These are phyloP conservation scores for Epirrhoe tristata DNA, from an alignment of 2,888 invertebrate species.

Conservation along the genomic window DNA sequence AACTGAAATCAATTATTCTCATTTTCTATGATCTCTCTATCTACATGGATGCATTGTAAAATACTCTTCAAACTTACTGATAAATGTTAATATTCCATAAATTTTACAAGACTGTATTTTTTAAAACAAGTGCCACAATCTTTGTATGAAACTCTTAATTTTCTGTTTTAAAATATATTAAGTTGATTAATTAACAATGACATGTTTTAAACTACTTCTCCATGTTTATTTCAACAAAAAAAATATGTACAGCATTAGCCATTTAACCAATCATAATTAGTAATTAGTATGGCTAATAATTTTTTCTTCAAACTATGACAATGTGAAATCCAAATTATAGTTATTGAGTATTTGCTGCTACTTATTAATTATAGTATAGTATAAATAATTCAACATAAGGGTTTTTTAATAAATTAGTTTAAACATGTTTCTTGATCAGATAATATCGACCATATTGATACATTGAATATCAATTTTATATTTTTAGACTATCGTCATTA, in stretches of 20 bases:
- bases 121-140: slow-evolving; percentile 1
- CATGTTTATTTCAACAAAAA: not conserved
- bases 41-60: not conserved
- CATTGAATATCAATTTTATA: not conserved
- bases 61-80: not conserved
- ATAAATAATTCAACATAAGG: too few species aligned
- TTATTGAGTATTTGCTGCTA: too few species aligned
- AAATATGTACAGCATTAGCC: too few species aligned
- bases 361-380: too few species aligned
- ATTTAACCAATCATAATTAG: too few species aligned
- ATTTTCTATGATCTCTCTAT: not conserved
- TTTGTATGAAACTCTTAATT: not conserved
- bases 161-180: not conserved
- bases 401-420: too few species aligned
- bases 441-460: not conserved
- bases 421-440: too few species aligned
- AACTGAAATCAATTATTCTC: not conserved
- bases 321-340: too few species aligned
- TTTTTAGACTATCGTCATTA: too few species aligned
- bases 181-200: too few species aligned
- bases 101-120: not conserved
- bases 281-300: too few species aligned
- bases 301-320: too few species aligned
- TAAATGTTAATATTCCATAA: not conserved
- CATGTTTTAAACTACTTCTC: not conserved